Evolutionary conservation across 1,140 invertebrate species (phyloP), one percentile per base, ranked within the genome.

Genomic region (Saccostrea glomerata): DNA sequence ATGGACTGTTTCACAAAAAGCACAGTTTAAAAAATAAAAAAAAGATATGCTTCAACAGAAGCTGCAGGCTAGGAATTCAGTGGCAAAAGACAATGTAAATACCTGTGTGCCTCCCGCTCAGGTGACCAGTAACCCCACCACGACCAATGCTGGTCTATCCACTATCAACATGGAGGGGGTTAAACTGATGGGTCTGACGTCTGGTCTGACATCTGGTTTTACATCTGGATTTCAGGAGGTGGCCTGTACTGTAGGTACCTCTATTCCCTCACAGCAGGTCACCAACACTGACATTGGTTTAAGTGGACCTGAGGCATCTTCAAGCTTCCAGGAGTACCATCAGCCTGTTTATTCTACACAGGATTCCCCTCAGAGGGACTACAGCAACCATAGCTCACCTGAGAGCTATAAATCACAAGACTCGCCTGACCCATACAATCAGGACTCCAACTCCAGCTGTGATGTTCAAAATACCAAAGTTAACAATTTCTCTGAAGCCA

Each of bases 351-450:
- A 54, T 60, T 86, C 89, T 7, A 73, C 47, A 23, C 84, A 90
- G 25, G 84, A 82, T 54, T 88, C 89, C 30, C 89, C 89, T 83
- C 58, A 86, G 6, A 89, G 85, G 36, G 89, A 89, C 30, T 89
- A 89, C 47, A 89, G 89, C 63, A 90, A 90, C 73, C 84, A 90
- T 82, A 87, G 89, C 12, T 89, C 89, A 20, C 89, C 89, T 25
- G 85, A 90, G 60, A 86, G 77, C 60, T 86, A 90, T 56, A 85
- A 86, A 11, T 88, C 85, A 15, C 87, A 90, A 23, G 88, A 77
- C 6, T 90, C 89, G 13, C 88, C 89, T 87, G 86, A 89, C 23
- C 83, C 85, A 55, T 86, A 77, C 15, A 60, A 66, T 23, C 84
- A 84, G 40, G 66, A 82, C 2, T 84, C 83, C 20, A 85, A 88